These are phyloP conservation scores for Aspidapion aeneum DNA, from an alignment of 2,888 invertebrate genomes.

Conservation along the genomic window DNA sequence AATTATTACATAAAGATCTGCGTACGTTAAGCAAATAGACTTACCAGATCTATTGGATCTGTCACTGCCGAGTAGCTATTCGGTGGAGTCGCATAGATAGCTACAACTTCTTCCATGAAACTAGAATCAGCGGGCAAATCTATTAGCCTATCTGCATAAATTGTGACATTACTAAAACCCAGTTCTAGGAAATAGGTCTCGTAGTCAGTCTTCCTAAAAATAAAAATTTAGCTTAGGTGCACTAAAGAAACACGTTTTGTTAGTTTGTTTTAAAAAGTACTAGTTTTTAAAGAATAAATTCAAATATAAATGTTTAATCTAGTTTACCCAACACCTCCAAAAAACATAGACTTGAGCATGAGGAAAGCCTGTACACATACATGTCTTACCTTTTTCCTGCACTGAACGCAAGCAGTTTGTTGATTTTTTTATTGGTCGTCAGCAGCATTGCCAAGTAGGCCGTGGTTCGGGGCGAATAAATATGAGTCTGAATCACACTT, in stretches of 20 bases:
- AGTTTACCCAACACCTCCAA: no score
- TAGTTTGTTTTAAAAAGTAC: not conserved
- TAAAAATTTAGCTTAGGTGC: no score
- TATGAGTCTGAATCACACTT: conserved; percentile 74
- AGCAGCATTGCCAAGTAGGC: conserved; percentile 72
- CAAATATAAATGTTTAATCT: no score
- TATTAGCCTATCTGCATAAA: conserved; percentile 52
- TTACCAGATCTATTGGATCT: conserved; percentile 73
- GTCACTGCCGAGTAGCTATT: conserved; percentile 77
- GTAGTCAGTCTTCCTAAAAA: conserved; percentile 59
- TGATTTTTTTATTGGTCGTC: conserved; percentile 56
- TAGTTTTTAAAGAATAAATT: no score
- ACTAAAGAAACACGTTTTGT: no score
- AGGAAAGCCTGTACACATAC: no score
- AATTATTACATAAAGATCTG: not conserved
- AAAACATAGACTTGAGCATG: no score
- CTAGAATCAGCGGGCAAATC: conserved; percentile 51
- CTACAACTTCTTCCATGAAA: conserved; percentile 59
- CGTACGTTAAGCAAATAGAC: not conserved
- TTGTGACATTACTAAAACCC: conserved; percentile 58
- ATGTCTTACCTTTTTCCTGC: conserved; percentile 53
- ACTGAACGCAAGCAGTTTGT: conserved; percentile 59
- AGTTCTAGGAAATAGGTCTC: conserved; percentile 64
- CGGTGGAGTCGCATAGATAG: conserved; percentile 71
- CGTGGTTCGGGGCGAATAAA: conserved; percentile 73